Evolutionary conservation across 2,113 vertebrate genomes (phyloP), one percentile per base, ranked within the genome.

Genomic region (Protomyctophum bolini): DNA sequence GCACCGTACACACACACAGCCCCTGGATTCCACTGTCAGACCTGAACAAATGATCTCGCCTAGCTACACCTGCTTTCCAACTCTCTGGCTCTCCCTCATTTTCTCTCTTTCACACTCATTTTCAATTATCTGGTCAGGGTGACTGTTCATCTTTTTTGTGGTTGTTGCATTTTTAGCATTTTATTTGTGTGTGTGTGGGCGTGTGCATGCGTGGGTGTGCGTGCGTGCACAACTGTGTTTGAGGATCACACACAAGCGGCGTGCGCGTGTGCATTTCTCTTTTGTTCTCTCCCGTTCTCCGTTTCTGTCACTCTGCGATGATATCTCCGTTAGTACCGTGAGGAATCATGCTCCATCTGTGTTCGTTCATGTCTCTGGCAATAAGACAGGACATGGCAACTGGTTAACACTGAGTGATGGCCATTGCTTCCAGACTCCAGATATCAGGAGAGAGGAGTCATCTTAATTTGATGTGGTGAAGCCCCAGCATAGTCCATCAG

Each of bases 331-430:
- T 7, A 52, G 50, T 52, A 10, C 9, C 3, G 50, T 2, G 9
- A 10, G 50, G 50, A 52, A 52, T 52, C 50, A 2, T 52, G 12
- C 9, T 12, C 50, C 50, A 52, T 52, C 50, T 52, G 50, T 52
- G 50, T 52, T 41, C 33, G 33, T 41, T 41, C 33, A 41, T 41
- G 33, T 41, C 33, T 41, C 33, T 41, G 33, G 33, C 33, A 41
- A 51, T 14, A 50, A 58, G 33, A 33, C 4, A 3, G 0, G 7
- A 45, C 56, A 58, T 72, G 15, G 50, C 62, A 69, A 73, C 66
- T 72, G 76, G 68, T 66, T 72, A 64, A 74, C 49, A 66, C 73
- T 73, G 77, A 80, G 60, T 50, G 67, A 72, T 4, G 6, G 63
- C 8, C n/a, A 59, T 29, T 7, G 46, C 33, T 48, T 57, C n/a